A percentile compares a stretch with the other conserved stretches of the same genome.
phyloP scores from a whole-genome alignment of 1,140 invertebrate genomes.

The Micrasema minimum region DNA sequence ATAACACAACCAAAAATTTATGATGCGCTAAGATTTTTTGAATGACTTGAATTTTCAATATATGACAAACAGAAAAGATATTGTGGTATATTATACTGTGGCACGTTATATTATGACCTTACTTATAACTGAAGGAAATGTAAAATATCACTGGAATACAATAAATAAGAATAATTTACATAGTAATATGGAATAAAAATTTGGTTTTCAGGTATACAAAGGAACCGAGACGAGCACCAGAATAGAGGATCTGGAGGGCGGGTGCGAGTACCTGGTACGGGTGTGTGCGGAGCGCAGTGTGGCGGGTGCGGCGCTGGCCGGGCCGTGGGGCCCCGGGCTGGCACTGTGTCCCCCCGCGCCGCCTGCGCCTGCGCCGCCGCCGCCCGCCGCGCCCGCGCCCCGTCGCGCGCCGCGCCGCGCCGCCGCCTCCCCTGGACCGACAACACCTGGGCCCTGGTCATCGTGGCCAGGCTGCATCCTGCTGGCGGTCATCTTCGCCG shows the following conservation, averaged over 20 bases:
- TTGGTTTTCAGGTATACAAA: conserved; percentile 71
- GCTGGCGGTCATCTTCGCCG: conserved; percentile 73
- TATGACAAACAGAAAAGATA: too few relatives aligned
- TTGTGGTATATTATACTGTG: too few relatives aligned
- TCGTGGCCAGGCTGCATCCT: conserved; percentile 72
- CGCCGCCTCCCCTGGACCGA: conserved; percentile 68
- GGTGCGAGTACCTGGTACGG: conserved; percentile 77
- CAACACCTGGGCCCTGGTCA: conserved; percentile 73
- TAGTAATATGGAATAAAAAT: too few relatives aligned
- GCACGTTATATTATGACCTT: too few relatives aligned
- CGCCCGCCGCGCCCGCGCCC: conserved; percentile 52
- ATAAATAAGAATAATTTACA: too few relatives aligned
- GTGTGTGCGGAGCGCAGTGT: conserved; percentile 78
- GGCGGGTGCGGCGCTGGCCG: conserved; percentile 68
- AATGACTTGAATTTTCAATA: too few relatives aligned
- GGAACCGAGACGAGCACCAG: conserved; percentile 74
- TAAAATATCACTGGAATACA: too few relatives aligned
- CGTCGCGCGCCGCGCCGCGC: conserved; percentile 52
- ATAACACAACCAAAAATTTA: too few relatives aligned
- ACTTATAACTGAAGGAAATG: too few relatives aligned
- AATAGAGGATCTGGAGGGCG: conserved; percentile 75
- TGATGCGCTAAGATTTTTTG: too few relatives aligned
- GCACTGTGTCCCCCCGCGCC: conserved; percentile 50
- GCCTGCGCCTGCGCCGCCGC: conserved; percentile 38
- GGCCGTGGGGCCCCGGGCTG: conserved; percentile 70